Evolutionary conservation across 2,888 invertebrate genomes (phyloP).

Genomic region (Volucella zonaria): DNA sequence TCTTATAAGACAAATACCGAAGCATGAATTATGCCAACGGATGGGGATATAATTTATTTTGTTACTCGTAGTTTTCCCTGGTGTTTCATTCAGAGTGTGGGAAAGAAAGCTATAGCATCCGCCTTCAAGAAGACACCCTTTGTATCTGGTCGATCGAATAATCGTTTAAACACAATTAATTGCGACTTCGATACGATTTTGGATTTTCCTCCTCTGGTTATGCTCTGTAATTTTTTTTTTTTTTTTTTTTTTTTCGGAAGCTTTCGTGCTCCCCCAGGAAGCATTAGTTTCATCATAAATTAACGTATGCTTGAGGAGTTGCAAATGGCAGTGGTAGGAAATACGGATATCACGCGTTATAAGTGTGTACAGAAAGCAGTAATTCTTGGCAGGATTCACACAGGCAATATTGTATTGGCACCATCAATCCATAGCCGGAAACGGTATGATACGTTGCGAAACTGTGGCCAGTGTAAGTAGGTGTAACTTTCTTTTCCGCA

Average conservation of each 20-base stretch:
- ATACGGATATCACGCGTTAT: slow-evolving; percentile 14
- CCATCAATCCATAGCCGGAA: slow-evolving; percentile 56
- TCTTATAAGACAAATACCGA: slow-evolving; percentile 8
- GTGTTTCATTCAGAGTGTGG: slow-evolving; percentile 60
- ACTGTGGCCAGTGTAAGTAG: slow-evolving; percentile 37
- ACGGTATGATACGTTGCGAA: slow-evolving; percentile 20
- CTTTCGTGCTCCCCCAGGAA: slow-evolving; percentile 42
- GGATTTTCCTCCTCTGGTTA: slow-evolving; percentile 14
- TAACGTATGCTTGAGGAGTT: slow-evolving; percentile 63
- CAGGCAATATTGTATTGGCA: slow-evolving; percentile 57
- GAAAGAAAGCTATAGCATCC: slow-evolving; percentile 33
- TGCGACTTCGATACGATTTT: slow-evolving; percentile 66
- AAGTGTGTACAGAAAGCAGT: slow-evolving; percentile 46
- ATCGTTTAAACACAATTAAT: slow-evolving; percentile 74
- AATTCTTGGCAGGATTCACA: slow-evolving; percentile 58
- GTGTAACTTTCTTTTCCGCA: slow-evolving; percentile 44
- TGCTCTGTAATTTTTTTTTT: slow-evolving; percentile 22
- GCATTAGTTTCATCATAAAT: slow-evolving; percentile 71
- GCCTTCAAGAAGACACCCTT: slow-evolving; percentile 39
- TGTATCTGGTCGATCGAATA: slow-evolving; percentile 66
- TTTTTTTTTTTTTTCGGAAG: background rate
- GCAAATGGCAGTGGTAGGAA: slow-evolving; percentile 41
- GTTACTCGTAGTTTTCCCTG: slow-evolving; percentile 69
- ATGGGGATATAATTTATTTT: slow-evolving; percentile 72
- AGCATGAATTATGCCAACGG: slow-evolving; percentile 64